Percentiles rank a stretch among this genome's conserved stretches.
phyloP scores from a whole-genome alignment of 2,888 invertebrate species.

The Epirrhoe tristata region DNA sequence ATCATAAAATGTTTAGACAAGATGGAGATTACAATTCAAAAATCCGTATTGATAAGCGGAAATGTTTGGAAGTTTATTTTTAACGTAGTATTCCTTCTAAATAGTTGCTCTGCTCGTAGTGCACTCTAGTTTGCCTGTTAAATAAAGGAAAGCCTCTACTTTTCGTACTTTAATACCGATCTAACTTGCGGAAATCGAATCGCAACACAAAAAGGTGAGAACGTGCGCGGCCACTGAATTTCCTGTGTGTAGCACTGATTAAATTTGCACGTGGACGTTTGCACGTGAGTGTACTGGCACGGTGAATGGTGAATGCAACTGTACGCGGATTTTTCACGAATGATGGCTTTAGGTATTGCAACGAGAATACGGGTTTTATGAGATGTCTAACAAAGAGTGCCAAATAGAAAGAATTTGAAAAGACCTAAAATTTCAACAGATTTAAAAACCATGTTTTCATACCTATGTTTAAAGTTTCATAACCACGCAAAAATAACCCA shows the following conservation, averaged over 20 bases:
- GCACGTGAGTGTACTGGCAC: constrained; percentile 38
- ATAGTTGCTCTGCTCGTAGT: background rate
- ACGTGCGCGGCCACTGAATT: constrained; percentile 35
- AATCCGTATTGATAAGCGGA: background rate
- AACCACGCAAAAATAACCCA: too few relatives aligned
- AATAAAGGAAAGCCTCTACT: constrained; percentile 11
- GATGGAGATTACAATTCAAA: too few relatives aligned
- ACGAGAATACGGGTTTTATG: background rate
- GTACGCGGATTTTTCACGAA: constrained; percentile 32
- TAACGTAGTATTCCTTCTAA: too few relatives aligned
- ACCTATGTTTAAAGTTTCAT: too few relatives aligned
- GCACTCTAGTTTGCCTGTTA: background rate
- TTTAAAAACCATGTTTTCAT: background rate
- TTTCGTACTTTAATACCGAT: constrained; percentile 24
- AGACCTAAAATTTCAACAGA: background rate
- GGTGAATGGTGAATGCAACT: constrained; percentile 34
- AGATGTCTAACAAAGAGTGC: background rate
- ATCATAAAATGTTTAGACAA: too few relatives aligned
- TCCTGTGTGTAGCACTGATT: constrained; percentile 47
- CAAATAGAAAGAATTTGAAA: background rate
- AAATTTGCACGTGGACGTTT: constrained; percentile 53
- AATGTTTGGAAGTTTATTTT: background rate
- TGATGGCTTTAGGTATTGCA: background rate
- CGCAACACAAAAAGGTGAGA: constrained; percentile 48
- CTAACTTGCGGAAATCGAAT: constrained; percentile 45